Evolutionary conservation across 2,888 invertebrate genomes (phyloP).

Genomic region (Dolomedes plantarius): DNA sequence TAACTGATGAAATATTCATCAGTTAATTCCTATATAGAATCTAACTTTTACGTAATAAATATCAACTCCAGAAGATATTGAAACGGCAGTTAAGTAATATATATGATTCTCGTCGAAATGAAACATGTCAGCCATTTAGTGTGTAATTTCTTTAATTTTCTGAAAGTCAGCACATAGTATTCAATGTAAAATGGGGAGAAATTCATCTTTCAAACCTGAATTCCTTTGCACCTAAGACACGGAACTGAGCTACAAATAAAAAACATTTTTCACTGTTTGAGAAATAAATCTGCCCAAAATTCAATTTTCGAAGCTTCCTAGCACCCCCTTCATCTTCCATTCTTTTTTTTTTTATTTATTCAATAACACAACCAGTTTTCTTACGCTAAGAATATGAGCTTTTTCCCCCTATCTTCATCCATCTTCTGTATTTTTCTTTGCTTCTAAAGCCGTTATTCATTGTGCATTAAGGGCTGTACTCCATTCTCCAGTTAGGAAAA

Average conservation of each 20-base stretch:
- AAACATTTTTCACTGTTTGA: constrained; percentile 55
- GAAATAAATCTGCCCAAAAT: constrained; percentile 62
- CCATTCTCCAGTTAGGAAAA: not conserved
- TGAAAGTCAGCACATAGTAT: no score
- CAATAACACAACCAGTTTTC: constrained; percentile 48
- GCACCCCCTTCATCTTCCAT: constrained; percentile 11
- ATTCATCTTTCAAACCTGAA: constrained; percentile 28
- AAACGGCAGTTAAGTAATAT: no score
- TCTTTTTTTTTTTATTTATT: constrained; percentile 4
- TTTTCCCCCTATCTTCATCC: constrained; percentile 16
- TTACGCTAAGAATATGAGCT: constrained; percentile 49
- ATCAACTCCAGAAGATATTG: no score
- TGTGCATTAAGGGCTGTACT: constrained; percentile 5
- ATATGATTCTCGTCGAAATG: no score
- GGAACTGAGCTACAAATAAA: constrained; percentile 10
- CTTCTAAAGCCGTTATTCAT: constrained; percentile 9
- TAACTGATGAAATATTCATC: no score
- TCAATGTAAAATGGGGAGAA: no score
- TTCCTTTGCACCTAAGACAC: constrained; percentile 13
- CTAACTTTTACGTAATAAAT: no score
- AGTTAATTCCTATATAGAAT: no score
- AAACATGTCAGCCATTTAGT: no score
- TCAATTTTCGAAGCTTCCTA: constrained; percentile 43
- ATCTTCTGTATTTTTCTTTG: constrained; percentile 2
- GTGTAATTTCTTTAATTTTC: no score